phyloP scores from a whole-genome alignment of 2,888 invertebrate species.

The Tinea pellionella region DNA sequence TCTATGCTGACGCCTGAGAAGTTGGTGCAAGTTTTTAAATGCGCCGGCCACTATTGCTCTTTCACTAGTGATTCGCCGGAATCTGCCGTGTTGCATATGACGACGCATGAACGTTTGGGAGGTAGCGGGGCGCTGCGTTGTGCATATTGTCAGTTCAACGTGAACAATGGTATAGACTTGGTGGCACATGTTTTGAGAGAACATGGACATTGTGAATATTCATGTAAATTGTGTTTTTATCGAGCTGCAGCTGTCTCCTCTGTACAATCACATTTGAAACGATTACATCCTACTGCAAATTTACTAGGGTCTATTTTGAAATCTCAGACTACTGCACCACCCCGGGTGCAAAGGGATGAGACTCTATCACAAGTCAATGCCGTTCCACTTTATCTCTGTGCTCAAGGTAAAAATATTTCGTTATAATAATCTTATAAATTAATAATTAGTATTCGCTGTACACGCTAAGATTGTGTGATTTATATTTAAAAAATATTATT shows the following conservation, averaged over 20 bases:
- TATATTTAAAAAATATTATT: no score
- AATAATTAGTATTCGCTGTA: no score
- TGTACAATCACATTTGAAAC: conserved; percentile 69
- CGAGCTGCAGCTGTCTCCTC: conserved; percentile 70
- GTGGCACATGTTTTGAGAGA: conserved; percentile 71
- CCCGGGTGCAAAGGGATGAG: conserved; percentile 20
- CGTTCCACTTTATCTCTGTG: conserved; percentile 41
- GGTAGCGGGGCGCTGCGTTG: conserved; percentile 63
- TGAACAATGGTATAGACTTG: conserved; percentile 43
- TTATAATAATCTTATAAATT: no score
- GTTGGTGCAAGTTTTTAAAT: conserved; percentile 53
- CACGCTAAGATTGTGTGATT: no score
- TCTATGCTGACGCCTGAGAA: conserved; percentile 58
- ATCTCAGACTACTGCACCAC: conserved; percentile 22
- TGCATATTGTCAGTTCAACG: conserved; percentile 65
- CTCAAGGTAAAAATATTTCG: conserved; percentile 38
- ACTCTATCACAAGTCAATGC: conserved; percentile 34
- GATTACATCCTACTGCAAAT: conserved; percentile 32
- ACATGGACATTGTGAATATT: conserved; percentile 72
- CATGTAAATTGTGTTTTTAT: conserved; percentile 77
- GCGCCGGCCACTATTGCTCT: conserved; percentile 52
- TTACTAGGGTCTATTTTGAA: conserved; percentile 26
- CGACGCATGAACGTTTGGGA: conserved; percentile 41
- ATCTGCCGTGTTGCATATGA: conserved; percentile 44
- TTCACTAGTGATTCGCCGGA: conserved; percentile 45